phyloP scores from a whole-genome alignment of 2,888 invertebrate genomes.

The Lacanobia oleracea region DNA sequence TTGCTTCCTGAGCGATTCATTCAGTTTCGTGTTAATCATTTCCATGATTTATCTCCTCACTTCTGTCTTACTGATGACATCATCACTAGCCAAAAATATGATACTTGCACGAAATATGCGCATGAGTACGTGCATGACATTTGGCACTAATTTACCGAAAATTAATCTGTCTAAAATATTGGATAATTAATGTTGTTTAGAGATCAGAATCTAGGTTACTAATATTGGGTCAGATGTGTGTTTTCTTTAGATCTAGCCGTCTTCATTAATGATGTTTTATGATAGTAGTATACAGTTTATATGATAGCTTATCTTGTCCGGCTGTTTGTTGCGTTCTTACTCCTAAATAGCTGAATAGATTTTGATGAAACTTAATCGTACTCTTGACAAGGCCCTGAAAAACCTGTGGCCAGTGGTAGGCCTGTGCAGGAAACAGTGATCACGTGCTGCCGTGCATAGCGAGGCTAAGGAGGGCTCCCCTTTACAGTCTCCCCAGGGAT shows the following conservation, averaged over 20 bases:
- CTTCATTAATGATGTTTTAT: not conserved
- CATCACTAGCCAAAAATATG: not conserved
- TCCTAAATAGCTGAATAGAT: not conserved
- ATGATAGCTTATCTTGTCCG: not conserved
- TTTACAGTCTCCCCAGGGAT: no score
- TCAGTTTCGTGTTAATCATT: not conserved
- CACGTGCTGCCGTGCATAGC: no score
- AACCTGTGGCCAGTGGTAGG: no score
- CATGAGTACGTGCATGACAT: constrained; percentile 11
- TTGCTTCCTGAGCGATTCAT: not conserved
- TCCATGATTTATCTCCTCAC: not conserved
- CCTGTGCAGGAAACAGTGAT: no score
- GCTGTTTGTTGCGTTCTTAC: not conserved
- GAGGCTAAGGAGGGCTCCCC: no score
- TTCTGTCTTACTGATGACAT: constrained; percentile 12
- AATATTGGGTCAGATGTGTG: constrained; percentile 6
- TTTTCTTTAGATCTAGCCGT: constrained; percentile 15
- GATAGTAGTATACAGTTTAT: not conserved
- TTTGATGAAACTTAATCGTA: not conserved
- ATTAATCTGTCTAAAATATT: constrained; percentile 19
- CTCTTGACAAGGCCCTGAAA: no score
- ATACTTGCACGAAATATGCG: constrained; percentile 11
- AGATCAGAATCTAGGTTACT: constrained; percentile 10
- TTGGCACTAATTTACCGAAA: constrained; percentile 29
- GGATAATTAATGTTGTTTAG: not conserved